phyloP scores from a whole-genome alignment of 2,797 vertebrate species.

The Diceros bicornis region DNA sequence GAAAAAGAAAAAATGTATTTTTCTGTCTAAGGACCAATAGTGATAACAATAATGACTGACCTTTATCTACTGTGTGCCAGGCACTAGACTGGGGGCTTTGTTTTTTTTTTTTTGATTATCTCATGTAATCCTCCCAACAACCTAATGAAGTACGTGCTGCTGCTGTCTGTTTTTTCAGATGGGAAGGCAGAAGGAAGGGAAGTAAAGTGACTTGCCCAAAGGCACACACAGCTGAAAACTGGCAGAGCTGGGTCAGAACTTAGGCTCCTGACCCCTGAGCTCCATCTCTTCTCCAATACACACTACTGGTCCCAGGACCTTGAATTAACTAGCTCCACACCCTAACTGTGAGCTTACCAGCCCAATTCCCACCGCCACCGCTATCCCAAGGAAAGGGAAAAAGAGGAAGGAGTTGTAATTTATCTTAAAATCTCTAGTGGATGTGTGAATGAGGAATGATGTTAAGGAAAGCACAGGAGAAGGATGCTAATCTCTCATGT shows the following conservation, averaged over 20 bases:
- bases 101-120: not conserved
- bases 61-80: not conserved
- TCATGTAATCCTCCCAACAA: not conserved
- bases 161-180: not conserved
- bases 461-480: not conserved
- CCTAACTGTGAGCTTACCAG: not conserved
- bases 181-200: not conserved
- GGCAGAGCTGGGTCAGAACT: not conserved
- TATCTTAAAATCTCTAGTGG: not conserved
- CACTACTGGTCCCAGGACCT: not conserved
- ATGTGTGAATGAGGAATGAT: accelerated
- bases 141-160: not conserved
- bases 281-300: not conserved
- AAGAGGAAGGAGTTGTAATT: too few species aligned
- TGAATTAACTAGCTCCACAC: not conserved
- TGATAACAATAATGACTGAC: not conserved
- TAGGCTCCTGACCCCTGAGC: not conserved
- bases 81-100: not conserved
- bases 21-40: not conserved
- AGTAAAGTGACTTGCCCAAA: not conserved
- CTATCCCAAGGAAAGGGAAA: too few species aligned
- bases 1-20: not conserved
- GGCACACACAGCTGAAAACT: not conserved
- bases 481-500: constrained; percentile 54
- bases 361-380: not conserved